Conservation (phyloP, 2,888 invertebrate genomes). For the Diaperis boleti region DNA sequence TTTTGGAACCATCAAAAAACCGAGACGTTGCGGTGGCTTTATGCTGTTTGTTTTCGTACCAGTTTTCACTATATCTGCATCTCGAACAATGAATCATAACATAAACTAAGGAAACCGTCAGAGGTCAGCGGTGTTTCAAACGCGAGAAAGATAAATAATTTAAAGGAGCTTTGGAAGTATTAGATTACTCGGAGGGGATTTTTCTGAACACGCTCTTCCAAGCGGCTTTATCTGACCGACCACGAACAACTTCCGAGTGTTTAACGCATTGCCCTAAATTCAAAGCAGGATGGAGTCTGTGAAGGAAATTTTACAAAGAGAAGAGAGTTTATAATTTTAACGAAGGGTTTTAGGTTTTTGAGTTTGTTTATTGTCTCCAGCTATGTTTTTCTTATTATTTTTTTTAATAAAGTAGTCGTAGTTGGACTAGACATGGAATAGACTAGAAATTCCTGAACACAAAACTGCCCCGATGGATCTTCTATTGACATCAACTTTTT, state of each 20-base stretch:
- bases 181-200: not conserved
- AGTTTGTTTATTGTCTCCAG: too few relatives aligned
- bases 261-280: too few relatives aligned
- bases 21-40: constrained; percentile 19
- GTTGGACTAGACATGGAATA: too few relatives aligned
- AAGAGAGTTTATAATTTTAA: too few relatives aligned
- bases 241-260: not conserved
- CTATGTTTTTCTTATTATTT: too few relatives aligned
- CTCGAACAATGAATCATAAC: not conserved
- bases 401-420: too few relatives aligned
- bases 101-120: not conserved
- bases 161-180: constrained; percentile 1
- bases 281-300: too few relatives aligned
- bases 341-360: too few relatives aligned
- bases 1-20: constrained; percentile 23
- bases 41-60: constrained; percentile 17
- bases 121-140: not conserved
- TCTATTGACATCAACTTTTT: too few relatives aligned
- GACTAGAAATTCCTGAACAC: too few relatives aligned
- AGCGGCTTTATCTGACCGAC: not conserved
- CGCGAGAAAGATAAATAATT: not conserved
- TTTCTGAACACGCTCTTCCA: not conserved
- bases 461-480: too few relatives aligned
- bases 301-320: too few relatives aligned
- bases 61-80: not conserved